A percentile compares a stretch with the other conserved stretches of the same genome.
Evolutionary conservation across 2,888 invertebrate genomes (phyloP).

Genomic region (Folsomia candida): DNA sequence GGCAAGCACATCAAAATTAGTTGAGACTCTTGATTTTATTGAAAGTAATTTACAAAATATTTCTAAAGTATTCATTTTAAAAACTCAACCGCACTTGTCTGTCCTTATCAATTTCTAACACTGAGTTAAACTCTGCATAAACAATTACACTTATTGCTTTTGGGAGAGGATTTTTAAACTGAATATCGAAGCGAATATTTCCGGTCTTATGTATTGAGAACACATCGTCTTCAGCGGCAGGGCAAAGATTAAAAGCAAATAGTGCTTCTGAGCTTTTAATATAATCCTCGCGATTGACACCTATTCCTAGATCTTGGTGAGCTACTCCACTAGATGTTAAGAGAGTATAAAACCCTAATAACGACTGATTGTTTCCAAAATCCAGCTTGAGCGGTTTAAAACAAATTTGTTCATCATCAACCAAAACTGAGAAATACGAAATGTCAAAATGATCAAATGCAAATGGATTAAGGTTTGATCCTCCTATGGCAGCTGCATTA

Average conservation of each 20-base stretch:
- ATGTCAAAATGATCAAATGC: not conserved
- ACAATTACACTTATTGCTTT: not conserved
- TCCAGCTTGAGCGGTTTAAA: constrained; percentile 13
- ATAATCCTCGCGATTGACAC: not conserved
- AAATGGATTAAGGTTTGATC: not conserved
- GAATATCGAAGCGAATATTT: constrained; percentile 6
- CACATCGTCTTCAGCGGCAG: not conserved
- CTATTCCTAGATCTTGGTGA: constrained; percentile 5
- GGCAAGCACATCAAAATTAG: constrained; percentile 3
- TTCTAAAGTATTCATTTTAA: not conserved
- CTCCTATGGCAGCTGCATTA: not conserved
- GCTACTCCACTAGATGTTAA: not conserved
- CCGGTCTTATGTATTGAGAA: not conserved
- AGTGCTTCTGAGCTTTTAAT: not conserved
- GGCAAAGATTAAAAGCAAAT: not conserved
- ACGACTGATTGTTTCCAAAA: constrained; percentile 7
- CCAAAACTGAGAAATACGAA: not conserved
- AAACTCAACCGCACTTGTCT: not conserved
- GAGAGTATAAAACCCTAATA: constrained; percentile 10
- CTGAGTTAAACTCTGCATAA: constrained; percentile 7
- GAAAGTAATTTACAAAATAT: not conserved
- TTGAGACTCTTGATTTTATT: not conserved
- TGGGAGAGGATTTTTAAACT: not conserved
- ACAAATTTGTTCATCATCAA: constrained; percentile 9
- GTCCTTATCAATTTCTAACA: constrained; percentile 2